Percentiles rank a stretch among this genome's conserved stretches.
These are phyloP conservation scores for Capitella teleta DNA, from an alignment of 1,140 invertebrate species.

Conservation along the genomic window DNA sequence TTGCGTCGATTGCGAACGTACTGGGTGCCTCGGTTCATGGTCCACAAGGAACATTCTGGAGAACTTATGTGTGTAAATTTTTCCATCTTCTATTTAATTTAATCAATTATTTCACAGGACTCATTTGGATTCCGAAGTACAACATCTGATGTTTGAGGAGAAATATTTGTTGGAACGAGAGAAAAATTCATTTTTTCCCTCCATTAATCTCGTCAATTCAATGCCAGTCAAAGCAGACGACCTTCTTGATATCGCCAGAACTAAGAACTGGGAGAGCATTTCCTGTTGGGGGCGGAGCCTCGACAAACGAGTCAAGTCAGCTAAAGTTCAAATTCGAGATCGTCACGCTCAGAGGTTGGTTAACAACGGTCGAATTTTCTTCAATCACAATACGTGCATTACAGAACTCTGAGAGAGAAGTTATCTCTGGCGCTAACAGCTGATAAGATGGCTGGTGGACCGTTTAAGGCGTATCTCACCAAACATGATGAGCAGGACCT, in stretches of 20 bases:
- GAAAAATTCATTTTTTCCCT: constrained; percentile 34
- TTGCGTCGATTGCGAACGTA: constrained; percentile 37
- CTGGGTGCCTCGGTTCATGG: constrained; percentile 38
- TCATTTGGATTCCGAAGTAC: too few relatives aligned
- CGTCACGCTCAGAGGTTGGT: too few relatives aligned
- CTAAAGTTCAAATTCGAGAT: constrained; percentile 12
- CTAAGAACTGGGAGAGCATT: constrained; percentile 23
- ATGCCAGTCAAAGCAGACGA: constrained; percentile 33
- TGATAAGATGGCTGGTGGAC: constrained; percentile 36
- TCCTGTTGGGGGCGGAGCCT: constrained; percentile 17
- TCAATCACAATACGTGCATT: background rate
- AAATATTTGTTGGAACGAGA: too few relatives aligned
- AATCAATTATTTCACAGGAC: background rate
- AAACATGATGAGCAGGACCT: background rate
- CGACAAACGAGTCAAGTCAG: constrained; percentile 21
- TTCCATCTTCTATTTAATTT: background rate
- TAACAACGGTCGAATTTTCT: too few relatives aligned
- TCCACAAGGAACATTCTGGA: constrained; percentile 31
- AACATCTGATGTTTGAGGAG: too few relatives aligned
- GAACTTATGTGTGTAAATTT: constrained; percentile 18
- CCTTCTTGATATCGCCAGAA: constrained; percentile 12
- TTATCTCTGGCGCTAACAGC: constrained; percentile 29
- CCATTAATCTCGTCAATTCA: constrained; percentile 33
- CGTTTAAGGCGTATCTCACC: constrained; percentile 28
- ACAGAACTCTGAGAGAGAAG: constrained; percentile 19